Percentiles rank a stretch among this genome's conserved stretches.
Conservation (phyloP, 2,797 vertebrate species). For the Lagodon rhomboides region DNA sequence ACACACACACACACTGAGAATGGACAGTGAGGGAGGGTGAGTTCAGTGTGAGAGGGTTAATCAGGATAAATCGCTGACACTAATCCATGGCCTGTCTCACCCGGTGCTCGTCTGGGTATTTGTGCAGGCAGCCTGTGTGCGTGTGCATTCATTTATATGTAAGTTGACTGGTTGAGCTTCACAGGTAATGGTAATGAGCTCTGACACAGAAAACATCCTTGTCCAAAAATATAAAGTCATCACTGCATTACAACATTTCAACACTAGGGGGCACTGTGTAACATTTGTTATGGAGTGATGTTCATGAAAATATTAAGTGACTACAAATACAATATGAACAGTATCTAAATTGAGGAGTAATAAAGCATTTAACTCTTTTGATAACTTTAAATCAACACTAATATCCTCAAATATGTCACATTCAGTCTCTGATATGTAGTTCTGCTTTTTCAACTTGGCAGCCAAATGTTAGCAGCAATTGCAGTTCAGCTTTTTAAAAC, state of each 20-base stretch:
- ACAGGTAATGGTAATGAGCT: background rate
- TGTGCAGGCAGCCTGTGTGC: constrained; percentile 43
- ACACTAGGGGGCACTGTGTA: constrained; percentile 4
- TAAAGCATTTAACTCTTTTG: background rate
- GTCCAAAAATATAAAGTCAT: constrained; percentile 31
- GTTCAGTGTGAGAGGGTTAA: constrained; percentile 52
- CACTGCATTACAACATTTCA: background rate
- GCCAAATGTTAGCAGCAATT: background rate
- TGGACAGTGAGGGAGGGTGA: constrained; percentile 11
- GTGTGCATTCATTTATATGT: background rate
- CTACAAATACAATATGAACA: background rate
- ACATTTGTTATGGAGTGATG: background rate
- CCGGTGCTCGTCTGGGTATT: constrained; percentile 25
- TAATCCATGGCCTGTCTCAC: constrained; percentile 55
- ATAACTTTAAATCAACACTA: background rate
- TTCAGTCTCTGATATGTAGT: background rate
- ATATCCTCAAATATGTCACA: background rate
- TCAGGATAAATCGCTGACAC: constrained; percentile 70
- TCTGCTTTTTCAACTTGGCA: constrained; percentile 7
- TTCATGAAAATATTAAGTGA: background rate
- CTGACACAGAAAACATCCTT: background rate
- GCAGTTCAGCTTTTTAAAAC: background rate
- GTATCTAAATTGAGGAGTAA: background rate
- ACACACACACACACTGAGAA: background rate
- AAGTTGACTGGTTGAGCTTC: background rate